Evolutionary conservation across 2,113 vertebrate species (phyloP), one percentile per base, ranked within the genome.

Genomic region (Pantherophis guttatus): DNA sequence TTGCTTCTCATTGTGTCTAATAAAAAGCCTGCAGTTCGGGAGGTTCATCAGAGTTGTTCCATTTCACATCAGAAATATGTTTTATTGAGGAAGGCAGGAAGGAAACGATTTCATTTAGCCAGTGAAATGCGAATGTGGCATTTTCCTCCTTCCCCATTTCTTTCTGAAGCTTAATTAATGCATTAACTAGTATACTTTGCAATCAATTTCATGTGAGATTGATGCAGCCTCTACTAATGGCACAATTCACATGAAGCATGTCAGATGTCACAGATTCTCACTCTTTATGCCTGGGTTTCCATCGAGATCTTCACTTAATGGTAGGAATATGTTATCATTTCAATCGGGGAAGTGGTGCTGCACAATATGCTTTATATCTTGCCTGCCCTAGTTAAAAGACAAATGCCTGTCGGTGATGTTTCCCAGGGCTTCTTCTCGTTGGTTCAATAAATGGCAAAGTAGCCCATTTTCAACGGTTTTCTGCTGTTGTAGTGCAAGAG

Each of bases 281-380:
- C 89, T 90, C 93, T 96, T 93, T 96, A 95, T 96, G 94, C 95
- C 95, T 96, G 95, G 92, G 94, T 96, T 96, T 97, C 94, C 95
- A 93, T 93, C 92, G 94, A 26, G 87, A 92, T 95, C 93, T 96
- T 96, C 94, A 92, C 90, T 96, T 96, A 93, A 95, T 93, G 92
- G 89, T 90, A 95, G 93, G 92, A 96, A 93, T 96, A 93, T 92
- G 95, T 97, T 93, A 95, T 94, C 93, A 92, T 91, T 87, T 95
- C 95, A 97, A 94, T 97, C 96, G 96, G 95, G 94, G 91, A 97
- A 96, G 95, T 96, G 95, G 95, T 96, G 81, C 95, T 93, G 54
- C 95, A 97, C 96, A 97, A 97, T 96, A 90, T 96, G 96, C 75
- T 95, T 95, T 93, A 94, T 87, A 86, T 87, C 94, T 93, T 91